Evolutionary conservation across 2,113 vertebrate species (phyloP), one percentile per base, ranked within the genome.

Genomic region (Nothoprocta perdicaria): DNA sequence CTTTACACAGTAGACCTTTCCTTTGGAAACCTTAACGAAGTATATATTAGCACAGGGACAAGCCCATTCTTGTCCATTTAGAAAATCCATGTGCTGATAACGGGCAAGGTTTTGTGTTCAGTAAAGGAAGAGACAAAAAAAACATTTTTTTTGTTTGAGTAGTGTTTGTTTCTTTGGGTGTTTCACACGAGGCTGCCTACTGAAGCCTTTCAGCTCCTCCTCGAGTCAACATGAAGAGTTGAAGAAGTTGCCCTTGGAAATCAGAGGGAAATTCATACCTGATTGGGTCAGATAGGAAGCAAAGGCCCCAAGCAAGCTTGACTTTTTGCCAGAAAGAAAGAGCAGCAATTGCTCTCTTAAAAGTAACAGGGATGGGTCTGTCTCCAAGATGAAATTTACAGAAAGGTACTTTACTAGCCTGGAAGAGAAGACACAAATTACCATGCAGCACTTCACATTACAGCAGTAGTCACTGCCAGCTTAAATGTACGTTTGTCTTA

Each of bases 311-410:
- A 3, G 98, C 99, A 86, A 99, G 98, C 48, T 99, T 99, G 46
- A 98, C 98, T 94, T 99, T 99, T 97, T 99, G 99, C 99, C 99
- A 99, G 92, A 99, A 97, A 90, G 99, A 99, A 66, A 99, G 98
- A 8, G 99, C 99, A 58, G 99, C 99, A 33, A 99, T 99, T 94
- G 99, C 99, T 83, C 99, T 98, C 97, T 99, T 99, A 96, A 99
- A 99, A 7, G 99, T 99, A 86, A 99, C 98, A 3, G 99, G 99
- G 86, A 99, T 99, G 58, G 99, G 99, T 92, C 99, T 96, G 96
- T 99, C 99, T 14, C 99, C 99, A 38, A 99, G 98, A 80, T 99
- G 99, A 95, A 99, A 99, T 96, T 99, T 99, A 97, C 99, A 99
- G 96, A 99, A 99, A 52, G 99, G 99, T 88, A 99, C 99, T 97